These are phyloP conservation scores for Ethmia dodecea DNA, from an alignment of 2,888 invertebrate species.

Conservation along the genomic window DNA sequence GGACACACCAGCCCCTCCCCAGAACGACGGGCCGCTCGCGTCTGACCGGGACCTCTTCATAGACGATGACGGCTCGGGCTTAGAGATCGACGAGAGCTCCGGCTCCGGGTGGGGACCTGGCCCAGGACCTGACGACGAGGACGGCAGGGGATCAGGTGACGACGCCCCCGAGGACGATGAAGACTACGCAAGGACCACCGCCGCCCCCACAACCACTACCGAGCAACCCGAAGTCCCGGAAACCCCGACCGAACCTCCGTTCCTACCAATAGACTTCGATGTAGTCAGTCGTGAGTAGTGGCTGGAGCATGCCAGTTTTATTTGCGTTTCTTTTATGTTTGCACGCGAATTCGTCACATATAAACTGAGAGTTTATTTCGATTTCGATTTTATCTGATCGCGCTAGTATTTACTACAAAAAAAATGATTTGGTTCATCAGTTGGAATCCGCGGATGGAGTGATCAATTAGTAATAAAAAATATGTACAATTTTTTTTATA, in stretches of 20 bases:
- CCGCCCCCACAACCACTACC: constrained; percentile 23
- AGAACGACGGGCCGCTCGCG: constrained; percentile 62
- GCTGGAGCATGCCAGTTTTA: constrained; percentile 71
- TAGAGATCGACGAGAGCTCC: constrained; percentile 88
- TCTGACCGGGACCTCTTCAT: constrained; percentile 82
- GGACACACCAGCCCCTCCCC: constrained; percentile 39
- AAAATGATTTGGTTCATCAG: too few relatives aligned
- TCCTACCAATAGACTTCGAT: constrained; percentile 41
- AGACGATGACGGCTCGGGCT: constrained; percentile 87
- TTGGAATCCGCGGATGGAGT: too few relatives aligned
- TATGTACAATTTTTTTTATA: too few relatives aligned
- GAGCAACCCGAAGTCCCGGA: constrained; percentile 22
- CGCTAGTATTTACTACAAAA: too few relatives aligned
- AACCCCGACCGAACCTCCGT: constrained; percentile 8
- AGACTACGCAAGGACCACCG: constrained; percentile 40
- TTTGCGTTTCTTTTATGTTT: constrained; percentile 44
- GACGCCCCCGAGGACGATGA: constrained; percentile 62
- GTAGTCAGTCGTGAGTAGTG: constrained; percentile 72
- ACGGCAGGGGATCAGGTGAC: constrained; percentile 63
- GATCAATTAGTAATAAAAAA: too few relatives aligned
- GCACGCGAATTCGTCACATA: constrained; percentile 19
- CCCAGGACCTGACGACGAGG: constrained; percentile 86
- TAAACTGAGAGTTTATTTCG: too few relatives aligned
- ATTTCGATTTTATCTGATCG: too few relatives aligned
- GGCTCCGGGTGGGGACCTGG: constrained; percentile 88